A percentile compares a stretch with the other conserved stretches of the same genome.
These are phyloP conservation scores for Bimastos eiseni DNA, from an alignment of 2,888 invertebrate species.

Conservation along the genomic window DNA sequence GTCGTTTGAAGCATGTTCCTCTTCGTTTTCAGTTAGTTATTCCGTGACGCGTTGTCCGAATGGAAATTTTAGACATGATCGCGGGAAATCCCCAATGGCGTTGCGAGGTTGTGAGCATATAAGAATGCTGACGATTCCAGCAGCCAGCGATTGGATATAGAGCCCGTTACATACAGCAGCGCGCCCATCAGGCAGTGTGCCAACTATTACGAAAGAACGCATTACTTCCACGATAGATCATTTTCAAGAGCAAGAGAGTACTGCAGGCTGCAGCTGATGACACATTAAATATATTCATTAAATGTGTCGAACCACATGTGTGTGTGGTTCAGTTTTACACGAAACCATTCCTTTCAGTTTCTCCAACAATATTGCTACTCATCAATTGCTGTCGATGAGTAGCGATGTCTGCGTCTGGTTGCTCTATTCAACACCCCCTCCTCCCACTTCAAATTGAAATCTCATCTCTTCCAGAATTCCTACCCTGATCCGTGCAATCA, in stretches of 20 bases:
- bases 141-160: background rate
- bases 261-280: background rate
- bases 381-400: too few relatives aligned
- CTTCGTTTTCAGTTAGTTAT: background rate
- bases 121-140: background rate
- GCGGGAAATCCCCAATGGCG: background rate
- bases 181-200: background rate
- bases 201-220: background rate
- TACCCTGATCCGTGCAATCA: too few relatives aligned
- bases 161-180: background rate
- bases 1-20: background rate
- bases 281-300: background rate
- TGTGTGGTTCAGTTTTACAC: too few relatives aligned
- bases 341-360: too few relatives aligned
- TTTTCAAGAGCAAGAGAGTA: background rate
- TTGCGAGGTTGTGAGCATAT: background rate
- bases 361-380: too few relatives aligned
- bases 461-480: too few relatives aligned
- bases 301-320: background rate
- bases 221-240: background rate
- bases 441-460: too few relatives aligned
- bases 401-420: too few relatives aligned
- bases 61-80: slow-evolving; percentile 9
- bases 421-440: too few relatives aligned
- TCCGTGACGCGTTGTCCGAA: background rate